These are phyloP conservation scores for Nicator chloris DNA, from an alignment of 2,113 vertebrate species.

Conservation along the genomic window DNA sequence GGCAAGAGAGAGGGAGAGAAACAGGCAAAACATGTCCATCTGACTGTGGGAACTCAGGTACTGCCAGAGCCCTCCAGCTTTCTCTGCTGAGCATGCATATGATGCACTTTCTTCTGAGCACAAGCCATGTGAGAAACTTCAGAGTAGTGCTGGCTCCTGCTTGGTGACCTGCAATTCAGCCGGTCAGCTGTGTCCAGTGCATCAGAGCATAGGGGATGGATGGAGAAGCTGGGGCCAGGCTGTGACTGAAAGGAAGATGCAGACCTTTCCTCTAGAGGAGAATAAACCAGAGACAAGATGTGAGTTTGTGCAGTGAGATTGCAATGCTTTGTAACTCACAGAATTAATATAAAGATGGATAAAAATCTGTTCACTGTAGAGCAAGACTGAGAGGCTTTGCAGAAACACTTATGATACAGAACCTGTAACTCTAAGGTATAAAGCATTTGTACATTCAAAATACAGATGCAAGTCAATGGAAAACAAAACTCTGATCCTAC, in stretches of 20 bases:
- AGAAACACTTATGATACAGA: not conserved
- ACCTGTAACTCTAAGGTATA: not conserved
- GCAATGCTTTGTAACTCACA: not conserved
- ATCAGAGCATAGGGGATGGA: accelerated
- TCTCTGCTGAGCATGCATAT: not conserved
- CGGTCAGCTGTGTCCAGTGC: not conserved
- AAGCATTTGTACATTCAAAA: not conserved
- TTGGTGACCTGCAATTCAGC: not conserved
- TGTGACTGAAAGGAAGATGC: not conserved
- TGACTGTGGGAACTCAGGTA: not conserved
- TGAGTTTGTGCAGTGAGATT: not conserved
- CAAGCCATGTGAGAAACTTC: not conserved
- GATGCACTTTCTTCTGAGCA: not conserved
- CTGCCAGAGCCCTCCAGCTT: not conserved
- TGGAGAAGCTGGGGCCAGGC: not conserved
- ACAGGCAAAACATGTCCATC: not conserved
- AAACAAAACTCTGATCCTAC: not conserved
- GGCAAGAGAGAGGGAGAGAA: not conserved
- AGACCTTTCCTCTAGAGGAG: not conserved
- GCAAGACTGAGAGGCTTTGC: not conserved
- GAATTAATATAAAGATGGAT: not conserved
- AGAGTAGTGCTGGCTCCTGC: not conserved
- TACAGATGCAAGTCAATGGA: not conserved
- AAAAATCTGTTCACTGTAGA: not conserved
- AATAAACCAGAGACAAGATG: not conserved